These are phyloP conservation scores for Lepidurus couesii DNA, from an alignment of 1,140 invertebrate species.

Conservation along the genomic window DNA sequence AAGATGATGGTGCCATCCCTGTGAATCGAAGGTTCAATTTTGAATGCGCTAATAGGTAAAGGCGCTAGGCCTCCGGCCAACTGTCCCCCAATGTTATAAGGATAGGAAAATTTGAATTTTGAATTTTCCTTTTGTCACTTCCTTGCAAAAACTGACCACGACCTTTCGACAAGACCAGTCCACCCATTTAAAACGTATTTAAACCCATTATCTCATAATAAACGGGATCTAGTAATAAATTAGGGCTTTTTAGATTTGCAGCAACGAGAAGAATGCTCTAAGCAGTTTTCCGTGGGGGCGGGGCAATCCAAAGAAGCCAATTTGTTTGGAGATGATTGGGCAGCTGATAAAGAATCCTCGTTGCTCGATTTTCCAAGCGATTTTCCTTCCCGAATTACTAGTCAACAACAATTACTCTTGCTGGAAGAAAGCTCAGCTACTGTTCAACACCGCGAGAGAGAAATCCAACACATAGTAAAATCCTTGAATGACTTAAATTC, in stretches of 20 bases:
- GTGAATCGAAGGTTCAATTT: no score
- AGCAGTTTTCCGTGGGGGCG: constrained; percentile 65
- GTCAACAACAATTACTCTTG: constrained; percentile 65
- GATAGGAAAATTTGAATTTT: no score
- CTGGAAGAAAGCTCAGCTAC: constrained; percentile 74
- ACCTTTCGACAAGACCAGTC: no score
- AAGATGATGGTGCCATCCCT: no score
- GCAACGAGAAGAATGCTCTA: constrained; percentile 79
- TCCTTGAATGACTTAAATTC: constrained; percentile 90
- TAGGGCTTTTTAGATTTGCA: constrained; percentile 58
- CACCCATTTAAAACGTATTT: no score
- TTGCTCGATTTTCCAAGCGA: no score
- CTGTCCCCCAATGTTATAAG: no score
- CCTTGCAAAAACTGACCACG: no score
- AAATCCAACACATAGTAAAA: constrained; percentile 83
- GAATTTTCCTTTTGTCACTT: no score
- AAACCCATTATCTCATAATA: no score
- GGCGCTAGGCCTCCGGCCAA: no score
- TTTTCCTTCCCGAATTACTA: constrained; percentile 45
- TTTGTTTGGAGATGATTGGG: constrained; percentile 31
- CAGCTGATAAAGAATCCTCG: constrained; percentile 15
- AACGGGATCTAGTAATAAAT: constrained; percentile 22
- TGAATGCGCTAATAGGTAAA: no score
- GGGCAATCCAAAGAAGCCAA: constrained; percentile 25
- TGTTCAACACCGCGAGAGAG: constrained; percentile 74